A percentile compares a stretch with the other conserved stretches of the same genome.
These are phyloP conservation scores for Thera britannica DNA, from an alignment of 2,888 invertebrate genomes.

Conservation along the genomic window DNA sequence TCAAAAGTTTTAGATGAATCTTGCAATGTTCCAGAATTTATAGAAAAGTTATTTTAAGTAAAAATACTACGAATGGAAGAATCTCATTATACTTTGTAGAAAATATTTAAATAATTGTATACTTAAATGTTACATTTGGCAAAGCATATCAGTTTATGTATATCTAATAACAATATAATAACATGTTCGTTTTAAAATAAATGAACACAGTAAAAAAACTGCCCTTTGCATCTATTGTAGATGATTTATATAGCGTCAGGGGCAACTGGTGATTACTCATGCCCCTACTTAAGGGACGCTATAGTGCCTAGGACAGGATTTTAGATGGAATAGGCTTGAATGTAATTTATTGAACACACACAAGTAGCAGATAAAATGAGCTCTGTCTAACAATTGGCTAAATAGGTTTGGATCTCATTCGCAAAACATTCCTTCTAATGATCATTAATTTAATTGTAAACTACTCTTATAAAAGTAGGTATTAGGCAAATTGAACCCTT, in stretches of 20 bases:
- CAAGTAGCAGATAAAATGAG: not conserved
- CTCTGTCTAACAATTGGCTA: not conserved
- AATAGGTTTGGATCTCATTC: constrained; percentile 23
- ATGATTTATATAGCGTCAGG: too few species aligned
- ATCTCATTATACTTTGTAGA: constrained; percentile 36
- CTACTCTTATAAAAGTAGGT: not conserved
- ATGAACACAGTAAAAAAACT: not conserved
- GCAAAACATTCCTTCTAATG: constrained; percentile 1
- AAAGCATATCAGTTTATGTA: constrained; percentile 28
- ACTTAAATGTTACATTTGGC: constrained; percentile 15
- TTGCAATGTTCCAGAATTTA: not conserved
- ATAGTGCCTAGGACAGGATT: too few species aligned
- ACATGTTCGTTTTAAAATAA: not conserved
- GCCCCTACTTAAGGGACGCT: too few species aligned
- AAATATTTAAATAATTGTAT: constrained; percentile 24
- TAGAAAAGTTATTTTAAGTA: constrained; percentile 18
- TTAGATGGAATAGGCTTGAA: too few species aligned
- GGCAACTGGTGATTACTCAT: too few species aligned
- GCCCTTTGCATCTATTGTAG: too few species aligned
- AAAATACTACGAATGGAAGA: constrained; percentile 24
- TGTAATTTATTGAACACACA: too few species aligned
- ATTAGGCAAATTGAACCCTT: not conserved
- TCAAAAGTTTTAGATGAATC: not conserved
- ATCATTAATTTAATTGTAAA: not conserved
- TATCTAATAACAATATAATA: constrained; percentile 2